Evolutionary conservation across 2,113 vertebrate genomes (phyloP).

Genomic region (Cygnus buccinator): DNA sequence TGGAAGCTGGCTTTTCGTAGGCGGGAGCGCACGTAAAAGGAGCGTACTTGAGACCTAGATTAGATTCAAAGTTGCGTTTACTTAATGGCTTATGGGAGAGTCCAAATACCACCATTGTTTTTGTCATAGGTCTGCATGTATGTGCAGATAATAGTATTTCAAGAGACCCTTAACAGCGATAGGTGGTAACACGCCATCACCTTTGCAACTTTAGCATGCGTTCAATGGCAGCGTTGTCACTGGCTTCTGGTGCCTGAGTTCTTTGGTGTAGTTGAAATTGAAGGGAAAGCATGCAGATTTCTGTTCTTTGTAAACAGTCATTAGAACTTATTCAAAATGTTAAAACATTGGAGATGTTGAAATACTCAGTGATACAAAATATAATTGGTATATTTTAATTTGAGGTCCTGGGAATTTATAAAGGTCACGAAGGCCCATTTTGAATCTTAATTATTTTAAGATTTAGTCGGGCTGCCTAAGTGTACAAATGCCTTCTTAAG

Average conservation of each 20-base stretch:
- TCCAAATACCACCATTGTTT: neutral
- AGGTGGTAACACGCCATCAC: neutral
- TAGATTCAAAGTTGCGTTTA: neutral
- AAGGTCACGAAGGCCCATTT: neutral
- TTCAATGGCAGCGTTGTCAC: neutral
- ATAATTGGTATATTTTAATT: neutral
- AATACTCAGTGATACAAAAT: neutral
- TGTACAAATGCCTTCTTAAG: neutral
- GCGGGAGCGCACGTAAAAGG: neutral
- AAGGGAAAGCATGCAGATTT: neutral
- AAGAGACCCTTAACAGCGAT: neutral
- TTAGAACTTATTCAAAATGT: neutral
- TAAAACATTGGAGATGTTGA: neutral
- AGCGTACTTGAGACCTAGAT: neutral
- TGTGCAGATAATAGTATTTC: neutral
- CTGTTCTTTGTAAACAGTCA: neutral
- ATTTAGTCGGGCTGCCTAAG: neutral
- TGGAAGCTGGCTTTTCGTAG: conserved; percentile 47
- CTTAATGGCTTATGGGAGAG: neutral
- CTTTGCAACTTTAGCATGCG: conserved; percentile 17
- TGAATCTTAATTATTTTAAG: neutral
- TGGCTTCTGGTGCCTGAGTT: neutral
- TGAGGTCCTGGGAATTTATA: neutral
- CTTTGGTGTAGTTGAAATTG: neutral
- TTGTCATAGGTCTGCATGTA: neutral